Conservation (phyloP, 2,888 invertebrate species). For the Apocheima hispidaria region DNA sequence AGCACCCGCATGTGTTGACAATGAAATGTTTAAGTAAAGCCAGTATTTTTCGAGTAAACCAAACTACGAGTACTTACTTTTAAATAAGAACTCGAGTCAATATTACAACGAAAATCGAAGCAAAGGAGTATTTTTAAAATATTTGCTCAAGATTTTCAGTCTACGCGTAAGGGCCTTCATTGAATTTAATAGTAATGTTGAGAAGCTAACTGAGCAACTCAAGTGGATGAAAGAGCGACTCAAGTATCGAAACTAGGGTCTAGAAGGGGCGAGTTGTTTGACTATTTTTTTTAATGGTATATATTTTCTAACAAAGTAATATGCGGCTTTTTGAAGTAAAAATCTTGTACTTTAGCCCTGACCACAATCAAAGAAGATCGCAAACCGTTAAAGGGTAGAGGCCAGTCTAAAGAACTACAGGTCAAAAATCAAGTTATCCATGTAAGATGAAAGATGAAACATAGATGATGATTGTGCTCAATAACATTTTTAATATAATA, state of each 20-base stretch:
- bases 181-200: constrained; percentile 30
- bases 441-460: not conserved
- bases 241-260: constrained; percentile 24
- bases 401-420: too few species aligned
- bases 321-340: not conserved
- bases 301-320: constrained; percentile 6
- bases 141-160: constrained; percentile 23
- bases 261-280: constrained; percentile 19
- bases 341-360: not conserved
- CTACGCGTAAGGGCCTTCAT: constrained; percentile 22
- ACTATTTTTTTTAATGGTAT: constrained; percentile 16
- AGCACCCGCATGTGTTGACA: constrained; percentile 31
- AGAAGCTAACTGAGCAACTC: constrained; percentile 18
- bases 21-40: constrained; percentile 24
- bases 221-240: constrained; percentile 29
- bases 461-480: constrained; percentile 1
- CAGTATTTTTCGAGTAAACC: not conserved
- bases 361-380: not conserved
- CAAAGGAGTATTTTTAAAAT: constrained; percentile 19
- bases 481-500: too few species aligned
- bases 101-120: constrained; percentile 8
- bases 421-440: too few species aligned
- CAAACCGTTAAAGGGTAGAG: not conserved
- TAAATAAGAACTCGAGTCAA: constrained; percentile 17
- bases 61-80: too few species aligned